Conservation (phyloP, 2,888 invertebrate genomes). For the Apodemia hepburni region DNA sequence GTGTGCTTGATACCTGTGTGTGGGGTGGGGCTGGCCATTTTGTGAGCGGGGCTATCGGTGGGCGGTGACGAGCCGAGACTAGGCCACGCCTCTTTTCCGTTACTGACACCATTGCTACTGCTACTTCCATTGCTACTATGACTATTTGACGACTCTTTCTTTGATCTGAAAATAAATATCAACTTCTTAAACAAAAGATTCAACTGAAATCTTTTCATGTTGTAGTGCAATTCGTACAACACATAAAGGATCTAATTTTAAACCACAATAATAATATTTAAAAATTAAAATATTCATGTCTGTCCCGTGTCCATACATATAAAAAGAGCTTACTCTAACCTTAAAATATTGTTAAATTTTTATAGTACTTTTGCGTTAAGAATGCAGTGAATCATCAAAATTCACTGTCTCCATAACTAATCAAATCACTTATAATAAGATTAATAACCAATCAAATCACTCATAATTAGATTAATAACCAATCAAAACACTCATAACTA, state of each 20-base stretch:
- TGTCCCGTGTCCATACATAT: no score
- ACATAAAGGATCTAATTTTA: neutral
- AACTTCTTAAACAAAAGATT: neutral
- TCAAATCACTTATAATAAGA: no score
- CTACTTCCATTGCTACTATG: conserved; percentile 38
- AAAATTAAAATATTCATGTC: no score
- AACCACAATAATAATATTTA: neutral
- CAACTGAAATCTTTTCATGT: neutral
- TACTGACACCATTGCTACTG: conserved; percentile 46
- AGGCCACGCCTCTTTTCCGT: conserved; percentile 87
- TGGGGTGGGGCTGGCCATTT: conserved; percentile 64
- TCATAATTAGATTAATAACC: no score
- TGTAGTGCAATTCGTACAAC: neutral
- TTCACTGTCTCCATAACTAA: no score
- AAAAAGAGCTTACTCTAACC: no score
- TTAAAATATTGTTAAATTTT: no score
- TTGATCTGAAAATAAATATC: conserved; percentile 52
- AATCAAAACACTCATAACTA: no score
- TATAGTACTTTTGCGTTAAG: no score
- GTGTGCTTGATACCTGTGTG: conserved; percentile 41
- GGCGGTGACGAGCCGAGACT: conserved; percentile 82
- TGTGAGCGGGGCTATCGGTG: conserved; percentile 58
- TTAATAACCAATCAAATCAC: no score
- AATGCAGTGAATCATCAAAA: no score
- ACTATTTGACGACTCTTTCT: conserved; percentile 54